Conservation (phyloP, 92 coral and sea anemone species). For the Bergia sp. region DNA sequence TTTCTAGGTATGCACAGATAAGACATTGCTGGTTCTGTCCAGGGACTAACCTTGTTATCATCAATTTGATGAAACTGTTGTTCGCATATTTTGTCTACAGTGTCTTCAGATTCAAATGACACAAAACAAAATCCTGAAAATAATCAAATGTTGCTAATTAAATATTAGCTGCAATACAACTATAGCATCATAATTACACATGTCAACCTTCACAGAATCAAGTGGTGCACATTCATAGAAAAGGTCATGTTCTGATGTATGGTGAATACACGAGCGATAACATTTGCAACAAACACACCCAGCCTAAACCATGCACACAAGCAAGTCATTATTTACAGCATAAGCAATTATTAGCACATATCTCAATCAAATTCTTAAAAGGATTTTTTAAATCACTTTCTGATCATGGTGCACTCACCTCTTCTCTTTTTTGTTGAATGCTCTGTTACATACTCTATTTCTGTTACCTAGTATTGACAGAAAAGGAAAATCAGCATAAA, state of each 20-base stretch:
- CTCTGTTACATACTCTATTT: slow-evolving; percentile 87
- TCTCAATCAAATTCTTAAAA: too few species aligned
- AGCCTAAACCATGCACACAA: too few species aligned
- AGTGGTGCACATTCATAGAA: too few species aligned
- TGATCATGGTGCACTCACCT: slow-evolving; percentile 53
- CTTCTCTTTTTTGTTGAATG: slow-evolving; percentile 81
- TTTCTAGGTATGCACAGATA: background rate
- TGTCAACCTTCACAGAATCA: too few species aligned
- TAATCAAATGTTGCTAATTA: background rate
- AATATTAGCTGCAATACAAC: too few species aligned
- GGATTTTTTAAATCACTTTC: too few species aligned
- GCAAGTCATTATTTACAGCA: too few species aligned
- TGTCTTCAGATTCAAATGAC: slow-evolving; percentile 94
- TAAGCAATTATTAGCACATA: too few species aligned
- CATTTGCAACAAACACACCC: too few species aligned
- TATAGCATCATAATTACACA: too few species aligned
- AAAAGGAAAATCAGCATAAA: background rate
- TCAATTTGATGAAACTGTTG: slow-evolving; percentile 92
- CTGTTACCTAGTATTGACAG: slow-evolving; percentile 72
- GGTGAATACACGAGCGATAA: too few species aligned
- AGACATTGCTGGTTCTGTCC: background rate
- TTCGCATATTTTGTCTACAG: slow-evolving; percentile 92
- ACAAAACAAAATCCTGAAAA: slow-evolving; percentile 96
- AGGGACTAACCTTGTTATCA: slow-evolving; percentile 84
- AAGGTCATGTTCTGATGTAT: too few species aligned